Evolutionary conservation across 2,888 invertebrate genomes (phyloP), one percentile per base, ranked within the genome.

Genomic region (Siphlonurus alternatus): DNA sequence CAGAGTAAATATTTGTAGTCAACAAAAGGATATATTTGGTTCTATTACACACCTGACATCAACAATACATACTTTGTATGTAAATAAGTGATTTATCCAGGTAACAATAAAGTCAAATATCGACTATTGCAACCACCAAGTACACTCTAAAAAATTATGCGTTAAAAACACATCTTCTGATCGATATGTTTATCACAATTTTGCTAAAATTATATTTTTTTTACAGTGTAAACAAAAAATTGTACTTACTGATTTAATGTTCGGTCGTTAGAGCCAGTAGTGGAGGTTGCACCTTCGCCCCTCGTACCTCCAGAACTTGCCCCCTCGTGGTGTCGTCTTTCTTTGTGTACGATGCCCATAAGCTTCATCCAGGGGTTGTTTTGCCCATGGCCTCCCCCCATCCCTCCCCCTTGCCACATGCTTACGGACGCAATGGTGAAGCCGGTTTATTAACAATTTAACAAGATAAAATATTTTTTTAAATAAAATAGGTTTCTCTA

Each of bases 321-420:
- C 5, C 19, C 19, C 69, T 85, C 84, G 77, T 84, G 83, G 73
- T 84, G 85, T 65, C 85, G 79, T 68, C 86, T 78, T 74, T 87
- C 86, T 78, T 87, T 86, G 79, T 87, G 87, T 71, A 87, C 86
- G 73, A 87, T 87, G 73, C 87, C 87, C 87, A 88, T 88, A 70
- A 88, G 78, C 75, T 87, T 87, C 84, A 87, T 86, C 88, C 88
- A 88, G 72, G 87, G 87, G 77, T 87, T 87, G 81, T 87, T 87
- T 74, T 82, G 81, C 75, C 86, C 86, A 78, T 83, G 83, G 74
- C 86, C 85, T 75, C 86, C 86, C 74, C 86, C 85, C 80, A 86
- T 86, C 77, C 86, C 86, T 69, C 79, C 78, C 77, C 85, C 85
- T 79, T 86, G 86, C 87, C 86, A 87, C 87, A 87, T 87, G 78